Evolutionary conservation across 2,113 vertebrate species (phyloP).

Genomic region (Nettapus auritus): DNA sequence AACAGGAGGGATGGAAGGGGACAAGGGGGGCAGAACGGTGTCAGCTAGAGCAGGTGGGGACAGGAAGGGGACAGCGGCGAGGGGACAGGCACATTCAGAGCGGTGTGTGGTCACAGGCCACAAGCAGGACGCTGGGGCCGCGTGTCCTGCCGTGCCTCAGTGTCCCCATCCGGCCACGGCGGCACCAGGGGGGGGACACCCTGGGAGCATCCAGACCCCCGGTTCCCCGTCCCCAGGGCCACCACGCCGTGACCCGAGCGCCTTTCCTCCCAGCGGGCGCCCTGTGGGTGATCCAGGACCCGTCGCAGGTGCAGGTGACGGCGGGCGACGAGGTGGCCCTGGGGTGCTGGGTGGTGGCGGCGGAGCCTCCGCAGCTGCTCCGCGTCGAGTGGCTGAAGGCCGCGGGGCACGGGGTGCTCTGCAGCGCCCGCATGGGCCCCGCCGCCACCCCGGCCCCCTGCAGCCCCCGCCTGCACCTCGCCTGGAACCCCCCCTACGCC

Average conservation of each 20-base stretch:
- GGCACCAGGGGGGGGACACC: neutral
- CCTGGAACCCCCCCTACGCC: neutral
- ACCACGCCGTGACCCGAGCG: fast-evolving
- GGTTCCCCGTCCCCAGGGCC: neutral
- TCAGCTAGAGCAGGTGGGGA: neutral
- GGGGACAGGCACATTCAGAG: neutral
- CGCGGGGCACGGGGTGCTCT: neutral
- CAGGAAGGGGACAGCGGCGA: neutral
- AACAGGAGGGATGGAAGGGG: no score
- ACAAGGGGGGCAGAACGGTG: neutral
- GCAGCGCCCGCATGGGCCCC: fast-evolving
- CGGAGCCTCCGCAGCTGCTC: neutral
- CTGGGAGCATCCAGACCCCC: neutral
- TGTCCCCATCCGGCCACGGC: no score
- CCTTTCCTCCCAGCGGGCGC: neutral
- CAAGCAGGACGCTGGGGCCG: neutral
- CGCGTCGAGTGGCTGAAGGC: neutral
- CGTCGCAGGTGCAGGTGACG: neutral
- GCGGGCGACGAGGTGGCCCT: neutral
- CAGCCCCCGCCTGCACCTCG: fast-evolving
- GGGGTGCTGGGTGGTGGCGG: neutral
- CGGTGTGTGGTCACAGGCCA: fast-evolving
- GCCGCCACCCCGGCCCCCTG: fast-evolving
- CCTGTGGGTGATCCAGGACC: neutral
- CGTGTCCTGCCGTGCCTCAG: neutral